Conservation (phyloP, 37 sponge, comb jelly and placozoan species). For the Spongilla lacustris region DNA sequence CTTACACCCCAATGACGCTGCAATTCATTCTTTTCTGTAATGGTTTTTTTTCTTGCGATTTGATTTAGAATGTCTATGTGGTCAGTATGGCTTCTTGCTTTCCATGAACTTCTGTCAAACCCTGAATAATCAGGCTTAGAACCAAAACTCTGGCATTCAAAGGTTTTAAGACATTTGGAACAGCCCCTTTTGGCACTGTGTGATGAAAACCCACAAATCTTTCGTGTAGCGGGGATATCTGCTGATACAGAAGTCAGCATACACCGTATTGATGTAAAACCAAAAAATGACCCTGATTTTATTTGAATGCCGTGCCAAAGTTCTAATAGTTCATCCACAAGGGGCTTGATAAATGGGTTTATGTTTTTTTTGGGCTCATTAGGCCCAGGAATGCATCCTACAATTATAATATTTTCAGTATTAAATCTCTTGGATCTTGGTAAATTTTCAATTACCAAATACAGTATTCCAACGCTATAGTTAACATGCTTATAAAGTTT, state of each 20-base stretch:
- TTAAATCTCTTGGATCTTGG: constrained; percentile 33
- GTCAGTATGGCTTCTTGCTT: background rate
- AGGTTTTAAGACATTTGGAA: constrained; percentile 57
- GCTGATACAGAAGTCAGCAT: constrained; percentile 20
- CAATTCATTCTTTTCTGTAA: constrained; percentile 8
- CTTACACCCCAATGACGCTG: constrained; percentile 26
- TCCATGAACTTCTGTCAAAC: constrained; percentile 43
- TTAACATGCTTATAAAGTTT: constrained; percentile 35
- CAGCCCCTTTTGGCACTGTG: constrained; percentile 34
- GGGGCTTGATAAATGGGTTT: constrained; percentile 36
- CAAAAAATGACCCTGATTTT: background rate
- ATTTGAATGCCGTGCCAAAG: constrained; percentile 33
- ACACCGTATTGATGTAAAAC: background rate
- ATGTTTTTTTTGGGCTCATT: constrained; percentile 33
- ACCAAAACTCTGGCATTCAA: constrained; percentile 24
- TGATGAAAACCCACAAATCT: constrained; percentile 49
- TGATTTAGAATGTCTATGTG: no score
- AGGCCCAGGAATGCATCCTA: constrained; percentile 57
- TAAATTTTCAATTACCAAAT: constrained; percentile 47
- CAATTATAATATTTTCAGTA: constrained; percentile 48
- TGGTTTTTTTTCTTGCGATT: background rate
- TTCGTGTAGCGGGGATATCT: constrained; percentile 51
- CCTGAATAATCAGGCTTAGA: constrained; percentile 37
- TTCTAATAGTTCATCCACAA: constrained; percentile 23
- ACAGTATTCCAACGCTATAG: constrained; percentile 48